Conservation (phyloP, 2,797 vertebrate genomes). For the Megaceryle alcyon region DNA sequence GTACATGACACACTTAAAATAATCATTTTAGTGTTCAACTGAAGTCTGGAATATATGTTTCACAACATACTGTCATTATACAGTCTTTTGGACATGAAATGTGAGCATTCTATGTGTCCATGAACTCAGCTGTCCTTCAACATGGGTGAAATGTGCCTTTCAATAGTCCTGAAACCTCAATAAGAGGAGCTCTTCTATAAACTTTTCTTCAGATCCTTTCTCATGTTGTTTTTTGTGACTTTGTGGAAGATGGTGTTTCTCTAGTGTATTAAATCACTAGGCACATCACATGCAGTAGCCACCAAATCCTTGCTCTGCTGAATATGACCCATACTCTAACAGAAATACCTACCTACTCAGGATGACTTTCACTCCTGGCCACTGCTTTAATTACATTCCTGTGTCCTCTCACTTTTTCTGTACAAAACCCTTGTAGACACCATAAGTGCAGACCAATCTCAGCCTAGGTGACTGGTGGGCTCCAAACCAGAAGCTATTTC, state of each 20-base stretch:
- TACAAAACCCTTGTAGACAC: background rate
- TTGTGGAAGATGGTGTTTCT: background rate
- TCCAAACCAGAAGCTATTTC: background rate
- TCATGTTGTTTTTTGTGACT: background rate
- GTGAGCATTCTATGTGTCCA: background rate
- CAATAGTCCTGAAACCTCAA: conserved; percentile 9
- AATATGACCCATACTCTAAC: accelerated
- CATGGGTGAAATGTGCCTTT: conserved; percentile 63
- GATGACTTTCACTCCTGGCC: background rate
- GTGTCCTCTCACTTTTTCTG: background rate
- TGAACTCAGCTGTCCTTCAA: background rate
- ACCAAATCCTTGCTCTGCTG: background rate
- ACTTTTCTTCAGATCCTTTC: conserved; percentile 46
- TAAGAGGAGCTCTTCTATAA: conserved; percentile 61
- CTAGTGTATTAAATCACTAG: background rate
- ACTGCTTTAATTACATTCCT: background rate
- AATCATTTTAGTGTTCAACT: conserved; percentile 17
- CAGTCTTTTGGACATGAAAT: background rate
- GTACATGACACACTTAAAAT: conserved; percentile 39
- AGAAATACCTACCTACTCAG: background rate
- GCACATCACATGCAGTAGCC: background rate
- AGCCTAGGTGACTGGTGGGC: background rate
- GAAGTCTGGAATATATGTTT: conserved; percentile 24
- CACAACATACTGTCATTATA: background rate
- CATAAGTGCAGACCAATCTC: background rate